Evolutionary conservation across 2,113 vertebrate species (phyloP), one percentile per base, ranked within the genome.

Genomic region (Hippocampus comes): DNA sequence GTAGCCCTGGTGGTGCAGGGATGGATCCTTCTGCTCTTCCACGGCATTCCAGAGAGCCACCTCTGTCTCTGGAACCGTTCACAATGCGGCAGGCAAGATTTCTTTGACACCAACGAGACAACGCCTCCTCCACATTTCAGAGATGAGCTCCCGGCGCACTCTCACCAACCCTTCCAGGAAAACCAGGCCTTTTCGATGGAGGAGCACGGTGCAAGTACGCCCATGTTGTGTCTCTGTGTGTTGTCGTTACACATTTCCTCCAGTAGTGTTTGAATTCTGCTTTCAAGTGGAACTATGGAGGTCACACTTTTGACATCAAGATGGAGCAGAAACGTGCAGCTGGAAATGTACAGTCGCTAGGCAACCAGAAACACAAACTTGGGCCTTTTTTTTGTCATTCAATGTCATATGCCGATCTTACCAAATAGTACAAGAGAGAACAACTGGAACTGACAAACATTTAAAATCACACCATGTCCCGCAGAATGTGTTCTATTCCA

Each of bases 131-230:
- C 94, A 88, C 94, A 49, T 92, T 97, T 92, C 93, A 95, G 3
- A 92, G 96, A 99, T 20, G 96, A 98, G 1, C 88, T 94, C 53
- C 91, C 94, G 4, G 43, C 83, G 78, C 95, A 95, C 84, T 90
- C 95, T 3, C 89, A 90, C 78, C 90, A 93, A 51, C 91, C 95
- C 77, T 99, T 95, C 85, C 93, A 95, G 87, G 96, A 99, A 76
- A 98, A 97, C 82, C 95, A 97, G 83, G 93, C 93, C 73, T 98
- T 96, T 84, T 95, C 96, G 4, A 93, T 98, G 92, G 97, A 99
- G 63, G 96, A 99, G 69, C 96, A 96, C 80, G 94, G 92, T 4
- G 92, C 95, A 94, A 96, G 97, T 98, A 89, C 18, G 89, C 43
- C 63, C 75, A 90, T 27, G 68, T 78, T 23, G 11, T 69, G 21